Percentiles rank a stretch among this genome's conserved stretches.
phyloP scores from a whole-genome alignment of 2,888 invertebrate species.

The Agrochola macilenta region DNA sequence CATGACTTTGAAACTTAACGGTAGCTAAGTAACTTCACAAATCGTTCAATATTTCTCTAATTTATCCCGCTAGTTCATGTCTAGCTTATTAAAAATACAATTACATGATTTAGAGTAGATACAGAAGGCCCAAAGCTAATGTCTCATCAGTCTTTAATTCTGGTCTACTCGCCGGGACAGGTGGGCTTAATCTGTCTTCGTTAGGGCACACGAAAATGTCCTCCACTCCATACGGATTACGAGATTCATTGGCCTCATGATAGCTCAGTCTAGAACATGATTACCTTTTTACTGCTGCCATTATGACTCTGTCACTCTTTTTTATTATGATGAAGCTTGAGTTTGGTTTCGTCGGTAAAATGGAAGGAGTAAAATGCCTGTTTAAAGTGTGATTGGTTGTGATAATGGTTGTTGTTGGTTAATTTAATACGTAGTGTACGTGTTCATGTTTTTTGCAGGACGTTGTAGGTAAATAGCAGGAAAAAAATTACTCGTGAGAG shows the following conservation, averaged over 20 bases:
- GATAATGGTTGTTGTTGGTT: background rate
- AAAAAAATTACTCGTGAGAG: background rate
- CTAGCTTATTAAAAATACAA: background rate
- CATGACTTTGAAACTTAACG: background rate
- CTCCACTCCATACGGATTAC: conserved; percentile 69
- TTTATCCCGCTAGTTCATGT: too few species aligned
- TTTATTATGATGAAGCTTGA: conserved; percentile 49
- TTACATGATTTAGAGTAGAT: background rate
- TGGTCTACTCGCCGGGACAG: conserved; percentile 55
- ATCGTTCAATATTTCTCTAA: background rate
- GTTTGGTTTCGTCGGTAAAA: conserved; percentile 23
- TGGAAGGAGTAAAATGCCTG: conserved; percentile 9
- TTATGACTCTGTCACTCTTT: conserved; percentile 45
- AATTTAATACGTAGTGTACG: background rate
- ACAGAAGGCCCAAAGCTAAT: conserved; percentile 63
- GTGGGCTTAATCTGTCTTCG: conserved; percentile 86
- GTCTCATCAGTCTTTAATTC: conserved; percentile 65
- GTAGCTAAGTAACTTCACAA: background rate
- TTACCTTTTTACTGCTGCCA: conserved; percentile 49
- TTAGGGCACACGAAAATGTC: conserved; percentile 72
- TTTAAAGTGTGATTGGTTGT: background rate
- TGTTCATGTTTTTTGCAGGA: background rate
- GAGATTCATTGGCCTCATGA: conserved; percentile 63
- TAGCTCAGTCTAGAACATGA: conserved; percentile 50
- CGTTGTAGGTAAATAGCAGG: too few species aligned